Evolutionary conservation across 2,888 invertebrate genomes (phyloP).

Genomic region (Calliopum simillimum): DNA sequence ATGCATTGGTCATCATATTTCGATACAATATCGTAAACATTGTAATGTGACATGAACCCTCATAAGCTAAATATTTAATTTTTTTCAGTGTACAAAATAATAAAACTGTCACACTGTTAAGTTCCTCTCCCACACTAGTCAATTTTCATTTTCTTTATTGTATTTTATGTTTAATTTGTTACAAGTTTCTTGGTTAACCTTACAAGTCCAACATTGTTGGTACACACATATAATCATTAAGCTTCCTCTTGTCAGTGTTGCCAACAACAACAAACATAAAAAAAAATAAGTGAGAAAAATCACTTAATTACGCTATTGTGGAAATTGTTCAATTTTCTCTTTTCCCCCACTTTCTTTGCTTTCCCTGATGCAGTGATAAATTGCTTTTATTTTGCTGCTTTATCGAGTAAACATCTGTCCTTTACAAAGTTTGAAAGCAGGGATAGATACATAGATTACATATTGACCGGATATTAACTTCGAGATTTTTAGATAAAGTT

Average conservation of each 20-base stretch:
- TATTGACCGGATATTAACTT: too few species aligned
- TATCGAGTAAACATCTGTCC: background rate
- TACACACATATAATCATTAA: constrained; percentile 7
- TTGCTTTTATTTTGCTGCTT: constrained; percentile 13
- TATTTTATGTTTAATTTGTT: too few species aligned
- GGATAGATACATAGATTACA: too few species aligned
- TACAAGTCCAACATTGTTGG: background rate
- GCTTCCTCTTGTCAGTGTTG: constrained; percentile 6
- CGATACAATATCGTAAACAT: too few species aligned
- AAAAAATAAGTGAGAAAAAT: constrained; percentile 13
- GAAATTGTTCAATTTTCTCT: background rate
- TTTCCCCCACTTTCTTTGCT: background rate
- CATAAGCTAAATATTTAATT: too few species aligned
- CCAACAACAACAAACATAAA: background rate
- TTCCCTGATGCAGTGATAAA: constrained; percentile 13
- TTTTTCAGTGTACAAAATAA: background rate
- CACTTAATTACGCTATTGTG: constrained; percentile 21
- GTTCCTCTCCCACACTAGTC: background rate
- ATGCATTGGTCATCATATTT: too few species aligned
- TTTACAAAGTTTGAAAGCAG: background rate
- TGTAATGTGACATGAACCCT: too few species aligned
- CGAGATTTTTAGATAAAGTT: too few species aligned
- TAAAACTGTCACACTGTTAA: constrained; percentile 26
- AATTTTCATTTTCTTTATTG: too few species aligned
- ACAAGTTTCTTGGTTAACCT: too few species aligned